Conservation (phyloP, 2,113 vertebrate genomes). For the Eretmochelys imbricata region DNA sequence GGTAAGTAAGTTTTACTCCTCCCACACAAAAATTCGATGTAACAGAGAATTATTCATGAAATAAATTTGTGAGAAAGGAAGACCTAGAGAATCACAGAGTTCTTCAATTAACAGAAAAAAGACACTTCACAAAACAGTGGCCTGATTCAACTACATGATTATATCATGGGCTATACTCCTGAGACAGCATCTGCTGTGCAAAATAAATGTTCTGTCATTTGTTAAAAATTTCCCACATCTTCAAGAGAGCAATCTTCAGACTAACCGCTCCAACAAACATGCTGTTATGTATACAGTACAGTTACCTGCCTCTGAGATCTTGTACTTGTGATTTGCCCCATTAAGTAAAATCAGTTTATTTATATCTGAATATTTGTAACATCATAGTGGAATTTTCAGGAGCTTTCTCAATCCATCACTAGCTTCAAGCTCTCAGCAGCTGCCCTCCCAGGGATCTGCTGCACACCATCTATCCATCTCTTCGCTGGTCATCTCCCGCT, state of each 20-base stretch:
- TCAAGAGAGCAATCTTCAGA: not conserved
- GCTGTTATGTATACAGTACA: not conserved
- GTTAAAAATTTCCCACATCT: not conserved
- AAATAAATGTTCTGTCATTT: constrained; percentile 7
- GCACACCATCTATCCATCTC: no score
- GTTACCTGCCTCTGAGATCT: not conserved
- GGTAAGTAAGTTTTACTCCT: not conserved
- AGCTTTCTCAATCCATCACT: no score
- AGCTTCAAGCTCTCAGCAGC: no score
- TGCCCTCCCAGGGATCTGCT: no score
- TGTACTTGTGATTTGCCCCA: fast-evolving
- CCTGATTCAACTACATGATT: not conserved
- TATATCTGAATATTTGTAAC: no score
- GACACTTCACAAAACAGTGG: not conserved
- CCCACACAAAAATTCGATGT: not conserved
- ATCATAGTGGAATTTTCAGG: no score
- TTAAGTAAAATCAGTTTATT: not conserved
- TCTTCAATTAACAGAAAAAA: not conserved
- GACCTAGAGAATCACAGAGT: not conserved
- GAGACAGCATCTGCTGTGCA: not conserved
- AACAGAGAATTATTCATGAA: not conserved
- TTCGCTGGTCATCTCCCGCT: no score
- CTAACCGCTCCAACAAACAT: not conserved
- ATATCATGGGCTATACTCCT: not conserved
- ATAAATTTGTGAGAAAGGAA: not conserved